Evolutionary conservation across 2,797 vertebrate genomes (phyloP).

Genomic region (Hydrolagus colliei): DNA sequence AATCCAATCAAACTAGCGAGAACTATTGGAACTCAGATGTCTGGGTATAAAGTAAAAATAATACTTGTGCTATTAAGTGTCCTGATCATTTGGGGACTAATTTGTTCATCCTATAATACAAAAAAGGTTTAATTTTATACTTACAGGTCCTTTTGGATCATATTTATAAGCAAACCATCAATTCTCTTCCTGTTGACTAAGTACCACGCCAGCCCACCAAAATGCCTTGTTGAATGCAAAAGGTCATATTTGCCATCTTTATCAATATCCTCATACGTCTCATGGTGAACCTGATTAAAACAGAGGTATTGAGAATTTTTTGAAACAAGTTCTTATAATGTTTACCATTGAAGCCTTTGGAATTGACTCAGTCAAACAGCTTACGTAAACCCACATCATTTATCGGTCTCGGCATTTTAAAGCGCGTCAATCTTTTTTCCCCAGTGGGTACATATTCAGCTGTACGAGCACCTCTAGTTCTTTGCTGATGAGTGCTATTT

Average conservation of each 20-base stretch:
- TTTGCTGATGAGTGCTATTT: neutral
- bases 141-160: constrained; percentile 84
- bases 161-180: constrained; percentile 82
- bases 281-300: constrained; percentile 62
- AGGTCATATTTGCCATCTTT: constrained; percentile 71
- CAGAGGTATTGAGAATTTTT: constrained; percentile 9
- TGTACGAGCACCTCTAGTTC: too few species aligned
- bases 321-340: neutral
- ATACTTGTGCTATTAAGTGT: too few species aligned
- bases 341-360: neutral
- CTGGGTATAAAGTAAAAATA: too few species aligned
- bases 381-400: too few species aligned
- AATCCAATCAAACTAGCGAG: too few species aligned
- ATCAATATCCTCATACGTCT: constrained; percentile 78
- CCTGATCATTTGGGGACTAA: neutral
- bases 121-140: constrained; percentile 37
- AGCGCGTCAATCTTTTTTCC: too few species aligned
- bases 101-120: neutral
- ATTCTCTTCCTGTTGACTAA: constrained; percentile 63
- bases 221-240: constrained; percentile 81
- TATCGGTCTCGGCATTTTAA: too few species aligned
- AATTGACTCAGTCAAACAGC: neutral
- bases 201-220: constrained; percentile 86
- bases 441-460: too few species aligned
- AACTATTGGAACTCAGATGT: too few species aligned